Conservation (phyloP, 2,888 invertebrate species). For the Sepiola atlantica region DNA sequence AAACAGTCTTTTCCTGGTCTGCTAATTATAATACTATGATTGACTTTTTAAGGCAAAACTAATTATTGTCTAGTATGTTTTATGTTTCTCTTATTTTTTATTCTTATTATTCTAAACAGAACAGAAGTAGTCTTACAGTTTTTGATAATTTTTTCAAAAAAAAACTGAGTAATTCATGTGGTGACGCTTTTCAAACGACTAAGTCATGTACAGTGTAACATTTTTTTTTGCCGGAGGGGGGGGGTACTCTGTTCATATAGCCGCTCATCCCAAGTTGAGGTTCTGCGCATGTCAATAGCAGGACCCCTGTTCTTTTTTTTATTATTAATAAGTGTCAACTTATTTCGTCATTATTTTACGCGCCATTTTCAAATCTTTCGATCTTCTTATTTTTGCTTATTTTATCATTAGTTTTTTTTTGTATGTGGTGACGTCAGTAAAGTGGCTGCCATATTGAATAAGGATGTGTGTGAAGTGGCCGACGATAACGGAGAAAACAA, state of each 20-base stretch:
- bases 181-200: neutral
- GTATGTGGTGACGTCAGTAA: neutral
- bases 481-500: neutral
- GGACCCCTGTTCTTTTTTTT: neutral
- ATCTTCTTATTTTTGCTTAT: neutral
- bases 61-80: no score
- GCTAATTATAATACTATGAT: no score
- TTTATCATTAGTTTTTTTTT: neutral
- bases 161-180: neutral
- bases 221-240: neutral
- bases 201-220: neutral
- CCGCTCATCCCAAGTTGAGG: neutral
- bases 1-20: no score
- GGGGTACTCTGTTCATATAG: neutral
- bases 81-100: no score
- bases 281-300: constrained; percentile 11
- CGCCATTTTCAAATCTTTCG: neutral
- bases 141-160: no score
- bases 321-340: neutral
- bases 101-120: no score
- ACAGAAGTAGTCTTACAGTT: neutral
- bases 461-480: neutral
- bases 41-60: no score
- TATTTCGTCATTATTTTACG: neutral
- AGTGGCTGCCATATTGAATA: neutral